These are phyloP conservation scores for Dendroctonus valens DNA, from an alignment of 1,140 invertebrate species.

Conservation along the genomic window DNA sequence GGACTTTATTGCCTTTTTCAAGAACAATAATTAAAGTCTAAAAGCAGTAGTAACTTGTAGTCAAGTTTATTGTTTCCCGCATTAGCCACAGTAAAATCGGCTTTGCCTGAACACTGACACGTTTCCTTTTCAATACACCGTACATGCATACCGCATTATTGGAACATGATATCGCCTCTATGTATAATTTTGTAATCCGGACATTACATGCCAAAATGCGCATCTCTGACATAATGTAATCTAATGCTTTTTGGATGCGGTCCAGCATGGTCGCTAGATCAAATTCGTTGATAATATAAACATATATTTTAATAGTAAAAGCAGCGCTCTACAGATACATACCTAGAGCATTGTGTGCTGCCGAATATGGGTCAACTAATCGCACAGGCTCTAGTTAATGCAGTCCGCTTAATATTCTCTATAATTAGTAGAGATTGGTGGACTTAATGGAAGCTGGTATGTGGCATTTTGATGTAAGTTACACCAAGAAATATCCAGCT, in stretches of 20 bases:
- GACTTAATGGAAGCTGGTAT: background rate
- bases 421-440: background rate
- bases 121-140: too few relatives aligned
- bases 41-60: too few relatives aligned
- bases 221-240: conserved; percentile 24
- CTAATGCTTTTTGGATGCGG: conserved; percentile 27
- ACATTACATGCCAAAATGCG: conserved; percentile 19
- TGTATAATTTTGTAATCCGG: conserved; percentile 22
- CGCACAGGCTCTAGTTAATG: conserved; percentile 5
- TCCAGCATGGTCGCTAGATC: conserved; percentile 21
- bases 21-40: too few relatives aligned
- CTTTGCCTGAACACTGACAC: too few relatives aligned
- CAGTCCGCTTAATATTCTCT: background rate
- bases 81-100: too few relatives aligned
- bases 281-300: conserved; percentile 29
- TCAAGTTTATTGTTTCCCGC: too few relatives aligned
- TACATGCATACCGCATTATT: too few relatives aligned
- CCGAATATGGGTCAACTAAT: conserved; percentile 6
- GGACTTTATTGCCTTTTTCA: too few relatives aligned
- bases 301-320: conserved; percentile 27
- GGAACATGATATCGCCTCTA: background rate
- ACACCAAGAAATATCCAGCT: too few relatives aligned
- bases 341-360: conserved; percentile 14
- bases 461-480: background rate
- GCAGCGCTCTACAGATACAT: conserved; percentile 9